A percentile compares a stretch with the other conserved stretches of the same genome.
Conservation (phyloP, 2,797 vertebrate species). For the Eidolon dupreanum region DNA sequence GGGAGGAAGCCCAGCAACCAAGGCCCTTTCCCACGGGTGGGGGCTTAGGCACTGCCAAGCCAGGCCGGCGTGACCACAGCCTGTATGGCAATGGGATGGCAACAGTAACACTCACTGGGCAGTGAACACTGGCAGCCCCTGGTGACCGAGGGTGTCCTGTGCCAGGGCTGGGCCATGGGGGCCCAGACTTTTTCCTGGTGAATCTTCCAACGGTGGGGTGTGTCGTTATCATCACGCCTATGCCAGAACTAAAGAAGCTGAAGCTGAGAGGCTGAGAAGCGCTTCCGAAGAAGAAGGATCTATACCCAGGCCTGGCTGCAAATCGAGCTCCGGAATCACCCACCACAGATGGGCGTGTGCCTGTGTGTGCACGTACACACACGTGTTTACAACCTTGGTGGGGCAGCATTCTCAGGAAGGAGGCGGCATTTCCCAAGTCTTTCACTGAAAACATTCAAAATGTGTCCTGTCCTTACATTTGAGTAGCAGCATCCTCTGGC, state of each 20-base stretch:
- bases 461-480: background rate
- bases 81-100: fast-evolving
- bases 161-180: background rate
- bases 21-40: constrained; percentile 83
- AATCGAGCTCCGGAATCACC: background rate
- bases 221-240: background rate
- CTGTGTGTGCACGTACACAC: constrained; percentile 45
- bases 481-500: constrained; percentile 19
- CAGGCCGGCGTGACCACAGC: background rate
- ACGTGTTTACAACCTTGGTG: background rate
- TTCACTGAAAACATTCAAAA: background rate
- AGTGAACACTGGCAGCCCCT: background rate
- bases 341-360: background rate
- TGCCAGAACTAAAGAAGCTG: background rate
- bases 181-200: background rate
- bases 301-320: background rate
- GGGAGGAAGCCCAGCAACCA: constrained; percentile 82
- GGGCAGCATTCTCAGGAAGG: background rate
- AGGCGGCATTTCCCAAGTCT: constrained; percentile 19
- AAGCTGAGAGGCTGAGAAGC: background rate
- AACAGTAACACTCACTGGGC: fast-evolving
- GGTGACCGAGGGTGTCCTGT: background rate
- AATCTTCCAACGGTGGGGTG: background rate
- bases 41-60: constrained; percentile 40
- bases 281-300: background rate